phyloP scores from a whole-genome alignment of 2,797 vertebrate genomes.

The Myioborus miniatus region DNA sequence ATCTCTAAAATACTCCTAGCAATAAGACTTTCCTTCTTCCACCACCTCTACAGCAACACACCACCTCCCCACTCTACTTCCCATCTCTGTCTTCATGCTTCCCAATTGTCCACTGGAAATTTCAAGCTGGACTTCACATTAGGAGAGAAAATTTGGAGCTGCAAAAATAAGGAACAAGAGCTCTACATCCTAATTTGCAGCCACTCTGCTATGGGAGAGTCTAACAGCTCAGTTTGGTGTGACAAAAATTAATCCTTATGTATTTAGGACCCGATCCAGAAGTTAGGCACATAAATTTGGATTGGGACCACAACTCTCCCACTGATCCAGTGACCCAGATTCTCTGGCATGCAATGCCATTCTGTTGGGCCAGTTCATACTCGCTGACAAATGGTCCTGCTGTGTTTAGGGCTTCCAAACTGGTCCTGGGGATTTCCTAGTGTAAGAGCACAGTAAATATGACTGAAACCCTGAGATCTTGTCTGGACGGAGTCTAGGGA shows the following conservation, averaged over 20 bases:
- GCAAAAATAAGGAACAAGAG: background rate
- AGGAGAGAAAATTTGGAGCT: background rate
- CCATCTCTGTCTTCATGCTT: background rate
- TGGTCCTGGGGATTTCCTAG: background rate
- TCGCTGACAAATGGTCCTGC: background rate
- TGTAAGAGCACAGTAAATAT: background rate
- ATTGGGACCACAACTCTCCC: background rate
- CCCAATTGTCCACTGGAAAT: background rate
- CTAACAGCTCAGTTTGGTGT: background rate
- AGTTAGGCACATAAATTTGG: background rate
- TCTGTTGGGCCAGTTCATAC: background rate
- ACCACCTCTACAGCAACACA: background rate
- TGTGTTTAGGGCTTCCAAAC: background rate
- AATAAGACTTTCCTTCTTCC: background rate
- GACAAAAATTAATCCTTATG: background rate
- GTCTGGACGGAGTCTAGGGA: background rate
- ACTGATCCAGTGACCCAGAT: background rate
- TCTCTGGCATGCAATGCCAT: background rate
- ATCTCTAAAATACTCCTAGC: background rate
- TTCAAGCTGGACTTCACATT: background rate
- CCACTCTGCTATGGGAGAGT: background rate
- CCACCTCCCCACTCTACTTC: background rate
- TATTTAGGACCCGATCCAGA: background rate
- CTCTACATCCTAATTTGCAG: background rate
- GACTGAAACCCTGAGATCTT: slow-evolving; percentile 4